Evolutionary conservation across 2,797 vertebrate genomes (phyloP), one percentile per base, ranked within the genome.

Genomic region (Catostomus latipinnis): DNA sequence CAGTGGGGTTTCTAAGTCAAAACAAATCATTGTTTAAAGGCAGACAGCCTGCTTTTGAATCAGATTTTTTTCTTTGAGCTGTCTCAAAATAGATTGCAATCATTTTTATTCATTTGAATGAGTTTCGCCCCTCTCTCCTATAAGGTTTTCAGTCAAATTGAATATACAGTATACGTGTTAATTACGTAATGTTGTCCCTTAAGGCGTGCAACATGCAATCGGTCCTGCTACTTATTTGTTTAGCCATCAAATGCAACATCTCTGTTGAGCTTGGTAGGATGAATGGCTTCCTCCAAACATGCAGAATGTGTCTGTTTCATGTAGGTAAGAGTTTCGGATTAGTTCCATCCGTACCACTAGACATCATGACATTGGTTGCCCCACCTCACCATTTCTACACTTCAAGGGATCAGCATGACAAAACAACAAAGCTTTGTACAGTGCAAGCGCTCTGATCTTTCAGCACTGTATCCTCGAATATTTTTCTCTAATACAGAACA

Each of bases 301-400:
- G 63, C n/a, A 70, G 78, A 72, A 63, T 81, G 77, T 13, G 58
- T 57, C 71, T 13, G 14, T 76, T 83, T 85, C 22, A 72, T 61
- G 72, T 76, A 8, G 22, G 58, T 48, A 81, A 62, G 70, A 76
- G 70, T 80, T 80, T 76, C 75, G 76, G 77, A 70, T 52, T 45
- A 13, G 22, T 22, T 22, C 22, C 22, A 22, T 22, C 22, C 2
- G 22, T 22, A 22, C 22, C 22, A 3, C 22, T 22, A 22, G 22
- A 22, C 22, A 22, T 22, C 22, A 22, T 22, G 22, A 22, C 22
- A 22, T 22, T 22, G 22, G 22, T 22, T 22, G 22, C 22, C 22
- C 22, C 22, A 22, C 22, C 22, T 22, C 22, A 22, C 22, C 22
- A 3, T 22, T 22, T 22, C 22, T 22, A 22, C 22, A 22, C 22